Evolutionary conservation across 2,888 invertebrate species (phyloP), one percentile per base, ranked within the genome.

Genomic region (Neoitamus cyanurus): DNA sequence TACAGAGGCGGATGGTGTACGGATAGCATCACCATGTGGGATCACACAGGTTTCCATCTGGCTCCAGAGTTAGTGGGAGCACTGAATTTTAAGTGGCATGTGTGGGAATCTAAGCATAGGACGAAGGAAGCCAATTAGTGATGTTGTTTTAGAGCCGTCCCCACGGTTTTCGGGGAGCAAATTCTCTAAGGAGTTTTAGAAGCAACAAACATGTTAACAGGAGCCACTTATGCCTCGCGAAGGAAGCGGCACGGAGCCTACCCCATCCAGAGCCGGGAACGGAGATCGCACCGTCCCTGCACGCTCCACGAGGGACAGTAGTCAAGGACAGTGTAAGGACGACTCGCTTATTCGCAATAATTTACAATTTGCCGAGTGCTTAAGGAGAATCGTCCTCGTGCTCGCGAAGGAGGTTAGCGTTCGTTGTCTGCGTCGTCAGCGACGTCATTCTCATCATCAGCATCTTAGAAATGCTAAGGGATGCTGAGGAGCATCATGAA

Each of bases 121-220:
- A 36, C 31, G n/a, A 31, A 73, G 73, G 31, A 73, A 37, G 73
- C 73, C 73, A 73, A 73, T 73, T 73, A 73, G 73, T 20, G 34
- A 13, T 36, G n/a, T 20, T 36, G 31, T 73, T 36, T 15, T 15
- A 30, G 58, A 2, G 20, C 3, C 58, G 25, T 58, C 58, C 58
- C 58, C 9, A 58, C 25, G 58, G 58, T 15, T 25, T 58, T 58
- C 58, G 9, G 58, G 58, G 58, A 3, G 20, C 25, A 58, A 58
- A 58, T 58, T 20, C 58, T 20, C 58, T 20, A 25, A 58, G 58
- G 73, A 73, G 36, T 36, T 36, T 73, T 73, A 73, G 73, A 73
- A 73, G 73, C 73, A 73, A 73, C 73, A 73, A 73, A 73, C 73
- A 73, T 73, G 73, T 73, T 73, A 73, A 73, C 34, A 77, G 46